Base-by-base conservation (phyloP, 2,113 vertebrate genomes). In the Phylloscopus whistleri region DNA sequence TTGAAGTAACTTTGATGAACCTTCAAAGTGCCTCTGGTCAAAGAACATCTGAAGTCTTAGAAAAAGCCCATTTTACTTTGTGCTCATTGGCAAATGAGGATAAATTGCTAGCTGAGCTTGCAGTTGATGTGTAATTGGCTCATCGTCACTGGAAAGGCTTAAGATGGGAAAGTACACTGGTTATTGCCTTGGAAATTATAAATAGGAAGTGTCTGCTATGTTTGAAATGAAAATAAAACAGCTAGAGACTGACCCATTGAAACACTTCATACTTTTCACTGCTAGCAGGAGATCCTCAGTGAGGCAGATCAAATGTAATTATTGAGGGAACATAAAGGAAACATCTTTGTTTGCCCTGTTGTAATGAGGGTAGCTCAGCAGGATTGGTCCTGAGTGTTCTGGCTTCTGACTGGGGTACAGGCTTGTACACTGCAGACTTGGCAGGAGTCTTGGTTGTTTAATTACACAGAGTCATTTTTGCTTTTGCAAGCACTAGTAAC, bases 231-330 rank as follows among this genome's bases (percentile, higher is more conserved):
- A 87, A 52, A 84, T 90, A 90, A 96, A 95, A 69, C 91, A 94
- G 90, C 92, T 51, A 91, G 90, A 96, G 80, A 19, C 46, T 87
- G 93, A 95, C 89, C 87, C 66, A 66, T 46, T 94, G 79, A 93
- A 96, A 69, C 68, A 33, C 37, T 94, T 91, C 51, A 63, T 66
- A 60, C 60, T 75, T 93, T 89, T 70, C 72, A 64, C 70, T 94
- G 74, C 91, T 94, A 59, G 91, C 87, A 75, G 94, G 95, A 91
- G 91, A 89, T 87, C 74, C 66, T 94, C 44, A 49, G 67, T 62
- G 76, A 91, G 72, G 73, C 87, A 96, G 76, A 92, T 87, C 58
- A 94, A 89, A 96, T 90, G 79, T 82, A 95, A 93, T 96, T 96
- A 95, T 87, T 4, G 26, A 75, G 76, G 74, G 72, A 94, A 77